Evolutionary conservation across 2,113 vertebrate genomes (phyloP).

Genomic region (Triplophysa dalaica): DNA sequence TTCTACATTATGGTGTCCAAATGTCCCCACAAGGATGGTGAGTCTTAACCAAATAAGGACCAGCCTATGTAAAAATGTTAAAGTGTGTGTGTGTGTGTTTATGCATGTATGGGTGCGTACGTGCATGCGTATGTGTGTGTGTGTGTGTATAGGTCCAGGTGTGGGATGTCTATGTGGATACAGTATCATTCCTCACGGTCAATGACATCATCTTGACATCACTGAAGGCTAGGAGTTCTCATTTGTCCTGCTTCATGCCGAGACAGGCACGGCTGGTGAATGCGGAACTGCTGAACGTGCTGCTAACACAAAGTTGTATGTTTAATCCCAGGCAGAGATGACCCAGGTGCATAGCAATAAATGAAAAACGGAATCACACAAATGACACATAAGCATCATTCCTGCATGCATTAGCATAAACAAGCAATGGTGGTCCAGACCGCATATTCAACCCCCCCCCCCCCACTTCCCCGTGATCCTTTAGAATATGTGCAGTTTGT

Average conservation of each 20-base stretch:
- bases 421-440: neutral
- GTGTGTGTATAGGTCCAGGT: conserved; percentile 48
- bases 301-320: neutral
- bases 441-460: neutral
- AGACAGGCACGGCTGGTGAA: conserved; percentile 42
- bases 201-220: conserved; percentile 60
- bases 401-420: neutral
- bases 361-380: conserved; percentile 19
- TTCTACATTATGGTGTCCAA: no score
- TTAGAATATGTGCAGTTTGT: conserved; percentile 57
- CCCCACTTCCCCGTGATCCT: neutral
- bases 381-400: neutral
- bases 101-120: no score
- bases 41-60: no score
- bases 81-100: no score
- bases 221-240: conserved; percentile 58
- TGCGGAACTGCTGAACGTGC: neutral
- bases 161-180: conserved; percentile 42
- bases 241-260: conserved; percentile 53
- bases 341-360: conserved; percentile 41
- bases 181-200: conserved; percentile 62
- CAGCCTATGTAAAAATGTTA: no score
- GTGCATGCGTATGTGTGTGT: conserved; percentile 20
- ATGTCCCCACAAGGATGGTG: no score
- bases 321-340: conserved; percentile 13